These are phyloP conservation scores for Poecilia velifera DNA, from an alignment of 2,797 vertebrate genomes.

Conservation along the genomic window DNA sequence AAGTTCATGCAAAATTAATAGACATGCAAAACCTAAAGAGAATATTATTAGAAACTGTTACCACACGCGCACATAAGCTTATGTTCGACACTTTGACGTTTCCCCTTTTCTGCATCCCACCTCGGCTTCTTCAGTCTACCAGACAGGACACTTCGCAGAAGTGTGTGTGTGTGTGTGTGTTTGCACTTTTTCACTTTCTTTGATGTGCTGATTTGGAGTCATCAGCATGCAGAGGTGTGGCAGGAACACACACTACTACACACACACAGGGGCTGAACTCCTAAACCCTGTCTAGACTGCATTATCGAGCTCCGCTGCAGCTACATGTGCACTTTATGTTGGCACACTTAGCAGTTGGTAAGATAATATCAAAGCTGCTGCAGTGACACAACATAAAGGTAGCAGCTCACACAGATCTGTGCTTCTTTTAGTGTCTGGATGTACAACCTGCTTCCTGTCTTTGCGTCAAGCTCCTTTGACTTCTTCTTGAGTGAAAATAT, in stretches of 20 bases:
- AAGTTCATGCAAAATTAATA: conserved; percentile 8
- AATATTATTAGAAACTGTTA: conserved; percentile 41
- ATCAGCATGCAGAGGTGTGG: conserved; percentile 46
- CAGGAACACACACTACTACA: conserved; percentile 11
- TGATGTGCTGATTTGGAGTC: conserved; percentile 56
- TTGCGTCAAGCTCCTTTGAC: conserved; percentile 4
- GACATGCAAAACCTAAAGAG: conserved; percentile 10
- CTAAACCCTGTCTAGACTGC: conserved; percentile 48
- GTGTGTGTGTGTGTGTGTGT: conserved; percentile 27
- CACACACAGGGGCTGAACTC: conserved; percentile 15
- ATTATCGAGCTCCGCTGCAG: conserved; percentile 23
- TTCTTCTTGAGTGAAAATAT: conserved; percentile 9
- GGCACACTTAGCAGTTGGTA: background rate
- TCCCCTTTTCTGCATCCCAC: conserved; percentile 39
- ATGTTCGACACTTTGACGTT: conserved; percentile 24
- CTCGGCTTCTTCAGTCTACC: conserved; percentile 51
- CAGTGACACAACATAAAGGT: conserved; percentile 1
- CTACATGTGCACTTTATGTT: conserved; percentile 1
- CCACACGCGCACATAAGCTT: conserved; percentile 23
- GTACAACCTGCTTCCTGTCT: conserved; percentile 15
- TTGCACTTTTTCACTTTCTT: conserved; percentile 57
- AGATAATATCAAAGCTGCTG: background rate
- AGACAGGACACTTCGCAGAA: conserved; percentile 50
- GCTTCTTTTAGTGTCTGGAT: background rate
- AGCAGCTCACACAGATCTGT: conserved; percentile 4